A percentile compares a stretch with the other conserved stretches of the same genome.
Evolutionary conservation across 2,113 vertebrate genomes (phyloP).

Genomic region (Solea solea): DNA sequence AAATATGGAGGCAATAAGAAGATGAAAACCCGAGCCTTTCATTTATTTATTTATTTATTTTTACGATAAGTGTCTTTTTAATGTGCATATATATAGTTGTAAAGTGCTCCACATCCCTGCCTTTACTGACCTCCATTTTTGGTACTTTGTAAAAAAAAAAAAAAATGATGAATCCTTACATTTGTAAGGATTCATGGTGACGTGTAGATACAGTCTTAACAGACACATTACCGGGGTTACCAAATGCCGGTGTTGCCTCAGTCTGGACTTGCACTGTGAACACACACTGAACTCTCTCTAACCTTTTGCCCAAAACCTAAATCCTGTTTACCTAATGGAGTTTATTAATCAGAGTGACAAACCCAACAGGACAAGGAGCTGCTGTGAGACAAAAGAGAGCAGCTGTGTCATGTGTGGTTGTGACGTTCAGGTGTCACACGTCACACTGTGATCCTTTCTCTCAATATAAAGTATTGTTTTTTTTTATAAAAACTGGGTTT

Average conservation of each 20-base stretch:
- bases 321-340: slow-evolving; percentile 15
- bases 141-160: too few species aligned
- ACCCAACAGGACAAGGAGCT: slow-evolving; percentile 4
- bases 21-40: too few species aligned
- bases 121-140: too few species aligned
- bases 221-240: too few species aligned
- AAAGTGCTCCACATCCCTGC: too few species aligned
- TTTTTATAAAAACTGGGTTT: not conserved
- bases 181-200: too few species aligned
- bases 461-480: not conserved
- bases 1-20: too few species aligned
- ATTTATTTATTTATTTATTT: too few species aligned
- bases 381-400: not conserved
- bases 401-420: not conserved
- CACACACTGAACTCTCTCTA: slow-evolving; percentile 4
- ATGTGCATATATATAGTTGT: too few species aligned
- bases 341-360: not conserved
- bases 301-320: not conserved
- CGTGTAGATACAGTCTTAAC: too few species aligned
- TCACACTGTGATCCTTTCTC: not conserved
- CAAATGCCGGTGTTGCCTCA: slow-evolving; percentile 9
- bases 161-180: too few species aligned
- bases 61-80: too few species aligned
- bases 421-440: not conserved
- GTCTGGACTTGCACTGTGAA: not conserved